Percentiles rank a stretch among this genome's conserved stretches.
Conservation (phyloP, 2,113 vertebrate species). For the Cathartes aura region DNA sequence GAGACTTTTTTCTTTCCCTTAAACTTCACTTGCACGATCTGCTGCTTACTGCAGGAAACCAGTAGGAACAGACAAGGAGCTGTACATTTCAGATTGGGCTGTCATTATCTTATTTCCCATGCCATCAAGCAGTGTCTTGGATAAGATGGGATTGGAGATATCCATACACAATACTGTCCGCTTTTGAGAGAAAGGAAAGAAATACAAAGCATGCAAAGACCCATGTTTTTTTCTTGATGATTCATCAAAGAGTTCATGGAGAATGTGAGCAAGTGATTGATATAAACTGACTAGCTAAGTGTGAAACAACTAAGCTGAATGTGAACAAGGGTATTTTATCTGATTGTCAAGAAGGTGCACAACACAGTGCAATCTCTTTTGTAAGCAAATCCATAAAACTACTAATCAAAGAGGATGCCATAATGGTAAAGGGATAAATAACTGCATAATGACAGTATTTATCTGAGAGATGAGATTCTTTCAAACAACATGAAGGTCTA, state of each 20-base stretch:
- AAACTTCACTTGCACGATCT: fast-evolving
- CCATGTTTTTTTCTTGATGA: fast-evolving
- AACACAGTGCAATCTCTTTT: background rate
- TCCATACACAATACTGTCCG: background rate
- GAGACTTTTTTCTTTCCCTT: background rate
- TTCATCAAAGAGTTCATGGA: background rate
- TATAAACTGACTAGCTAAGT: background rate
- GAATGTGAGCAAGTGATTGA: background rate
- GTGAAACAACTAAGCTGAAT: background rate
- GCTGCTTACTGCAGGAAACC: background rate
- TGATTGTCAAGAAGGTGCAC: background rate
- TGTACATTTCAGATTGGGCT: background rate
- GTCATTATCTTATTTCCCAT: background rate
- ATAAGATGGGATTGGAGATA: background rate
- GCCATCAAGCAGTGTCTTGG: background rate
- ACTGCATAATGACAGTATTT: background rate
- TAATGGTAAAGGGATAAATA: background rate
- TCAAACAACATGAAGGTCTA: background rate
- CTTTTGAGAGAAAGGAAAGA: background rate
- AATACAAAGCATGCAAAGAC: background rate
- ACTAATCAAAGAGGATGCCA: background rate
- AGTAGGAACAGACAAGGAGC: background rate
- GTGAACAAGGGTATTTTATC: background rate
- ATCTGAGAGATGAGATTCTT: background rate
- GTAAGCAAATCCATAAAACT: background rate